Evolutionary conservation across 2,888 invertebrate genomes (phyloP), one percentile per base, ranked within the genome.

Genomic region (Oscheius sp.): DNA sequence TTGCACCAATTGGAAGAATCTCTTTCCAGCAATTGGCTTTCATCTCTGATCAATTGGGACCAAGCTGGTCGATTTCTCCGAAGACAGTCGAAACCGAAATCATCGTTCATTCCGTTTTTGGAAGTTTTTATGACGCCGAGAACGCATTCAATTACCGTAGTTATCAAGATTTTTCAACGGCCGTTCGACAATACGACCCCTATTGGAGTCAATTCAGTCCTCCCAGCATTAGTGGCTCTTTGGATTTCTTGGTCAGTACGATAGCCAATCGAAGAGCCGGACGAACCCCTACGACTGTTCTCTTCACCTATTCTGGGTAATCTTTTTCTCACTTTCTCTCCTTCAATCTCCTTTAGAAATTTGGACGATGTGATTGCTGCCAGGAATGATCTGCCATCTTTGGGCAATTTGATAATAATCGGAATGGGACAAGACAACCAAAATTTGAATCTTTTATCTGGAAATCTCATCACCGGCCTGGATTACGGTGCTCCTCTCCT

Each of bases 41-140:
- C 1, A 53, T 73, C 17, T 31, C 65, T 3, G 57, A 69, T 3
- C 37, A 46, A n/a, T 55, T 75, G 0, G 69, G 71, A n/a, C 65
- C 67, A n/a, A 52, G 68, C 8, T 75, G 75, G 75, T 50, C 68
- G 2, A 70, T 75, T 25, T 65, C 70, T 39, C 50, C 48, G n/a
- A 39, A 25, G 8, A 45, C 29, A 12, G 65, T 72, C n/a, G 53
- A 68, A 23, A 68, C 66, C 10, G 66, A 66, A 31, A 61, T 61
- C 17, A n/a, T 61, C n/a, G 61, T 61, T 3, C 45, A 42, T n/a
- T 45, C 61, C 8, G 15, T 34, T 12, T 17, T 25, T 15, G 33
- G 25, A 17, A 17, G 33, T 12, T 33, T 33, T 0, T 0, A 10
- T 23, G 3, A 34, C 10, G 64, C 34, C 10, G 17, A 12, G 5